Base-by-base conservation (phyloP, 37 sponge, comb jelly and placozoan genomes). In the Hormiphora californensis region DNA sequence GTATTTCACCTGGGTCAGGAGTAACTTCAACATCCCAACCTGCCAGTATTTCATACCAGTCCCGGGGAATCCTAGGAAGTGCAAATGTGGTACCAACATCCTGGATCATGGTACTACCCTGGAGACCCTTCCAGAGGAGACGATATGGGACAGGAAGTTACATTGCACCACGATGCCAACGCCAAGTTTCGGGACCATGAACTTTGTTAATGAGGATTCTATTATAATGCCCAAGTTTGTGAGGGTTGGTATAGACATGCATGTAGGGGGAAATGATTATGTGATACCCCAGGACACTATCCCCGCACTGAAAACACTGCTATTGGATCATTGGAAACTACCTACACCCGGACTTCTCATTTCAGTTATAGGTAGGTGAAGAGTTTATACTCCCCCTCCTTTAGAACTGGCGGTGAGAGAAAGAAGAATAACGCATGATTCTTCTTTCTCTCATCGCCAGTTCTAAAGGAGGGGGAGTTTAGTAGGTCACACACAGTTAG, bases 161-260 rank as follows among this genome's bases (percentile, higher is more conserved):
- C 22, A 57, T 30, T 57, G 61, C 61, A 57, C 4, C n/a, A 23
- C 27, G 5, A 12, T 15, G 7, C 61, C 61, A 15, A 57, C 61
- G 27, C n/a, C 61, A 23, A 57, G 61, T 30, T 57, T 57, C 21
- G 61, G 61, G n/a, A 57, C 61, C 7, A 23, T 57, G n/a, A 57
- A 12, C 21, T 57, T 57, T 57, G 27, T 57, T 4, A 57, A 57
- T 30, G 61, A 57, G 27, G 61, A 57, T 30, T 57, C 61, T 19
- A 12, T 57, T 4, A 57, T 57, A 23, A 57, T 57, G 61, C 61
- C 61, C 22, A 57, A 57, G 61, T 57, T 57, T 57, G 27, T 57
- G 30, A 5, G 61, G 27, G 61, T 57, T 57, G 61, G 61, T 21
- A 57, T 30, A 15, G 27, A 23, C 61, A 57, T 57, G 5, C n/a